Conservation (phyloP, 2,797 vertebrate genomes). For the Paramormyrops hopkinsi region DNA sequence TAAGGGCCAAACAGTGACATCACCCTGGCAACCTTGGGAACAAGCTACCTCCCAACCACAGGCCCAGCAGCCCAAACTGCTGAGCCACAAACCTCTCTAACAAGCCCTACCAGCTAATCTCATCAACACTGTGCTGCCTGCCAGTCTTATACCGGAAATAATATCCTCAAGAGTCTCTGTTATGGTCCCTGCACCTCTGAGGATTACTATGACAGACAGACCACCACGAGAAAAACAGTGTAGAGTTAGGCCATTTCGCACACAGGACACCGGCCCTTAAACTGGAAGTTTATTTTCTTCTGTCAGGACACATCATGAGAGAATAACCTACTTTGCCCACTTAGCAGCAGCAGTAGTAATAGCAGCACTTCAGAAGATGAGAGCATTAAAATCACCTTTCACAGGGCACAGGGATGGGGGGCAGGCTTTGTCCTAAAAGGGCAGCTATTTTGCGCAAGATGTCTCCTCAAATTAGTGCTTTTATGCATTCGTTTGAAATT, state of each 20-base stretch:
- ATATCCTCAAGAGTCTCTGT: neutral
- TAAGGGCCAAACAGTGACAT: neutral
- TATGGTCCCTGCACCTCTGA: neutral
- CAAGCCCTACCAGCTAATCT: neutral
- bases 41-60: neutral
- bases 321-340: neutral
- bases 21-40: neutral
- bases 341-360: constrained; percentile 17
- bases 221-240: neutral
- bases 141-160: neutral
- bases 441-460: neutral
- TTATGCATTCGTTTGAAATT: constrained; percentile 23
- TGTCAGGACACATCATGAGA: constrained; percentile 7
- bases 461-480: constrained; percentile 13
- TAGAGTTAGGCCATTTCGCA: neutral
- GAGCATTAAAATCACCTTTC: neutral
- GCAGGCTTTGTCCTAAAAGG: neutral
- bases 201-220: neutral
- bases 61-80: neutral
- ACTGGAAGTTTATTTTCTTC: constrained; percentile 15
- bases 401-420: neutral
- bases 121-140: neutral
- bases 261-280: constrained; percentile 21
- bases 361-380: neutral
- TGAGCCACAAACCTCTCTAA: neutral